phyloP scores from a whole-genome alignment of 1,140 invertebrate genomes.

The Zaprionus taronus region DNA sequence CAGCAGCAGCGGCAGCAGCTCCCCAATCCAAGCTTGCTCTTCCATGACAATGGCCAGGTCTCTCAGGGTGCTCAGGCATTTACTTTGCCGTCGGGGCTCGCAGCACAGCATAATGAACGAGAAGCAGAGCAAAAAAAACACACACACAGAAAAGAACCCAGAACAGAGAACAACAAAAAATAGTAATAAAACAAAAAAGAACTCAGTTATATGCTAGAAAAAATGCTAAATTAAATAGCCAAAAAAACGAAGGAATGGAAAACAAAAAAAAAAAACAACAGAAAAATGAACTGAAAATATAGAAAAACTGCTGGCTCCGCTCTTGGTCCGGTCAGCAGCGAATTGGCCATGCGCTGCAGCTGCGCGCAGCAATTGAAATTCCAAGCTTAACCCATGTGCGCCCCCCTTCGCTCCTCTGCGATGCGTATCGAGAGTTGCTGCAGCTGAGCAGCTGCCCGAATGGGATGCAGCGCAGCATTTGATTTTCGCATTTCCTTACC shows the following conservation, averaged over 20 bases:
- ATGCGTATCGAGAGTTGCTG: background rate
- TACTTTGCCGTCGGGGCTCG: slow-evolving; percentile 77
- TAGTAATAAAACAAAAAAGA: slow-evolving; percentile 24
- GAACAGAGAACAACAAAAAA: background rate
- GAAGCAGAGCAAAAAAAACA: slow-evolving; percentile 55
- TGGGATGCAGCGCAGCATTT: slow-evolving; percentile 61
- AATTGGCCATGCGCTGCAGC: slow-evolving; percentile 57
- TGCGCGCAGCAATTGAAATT: slow-evolving; percentile 52
- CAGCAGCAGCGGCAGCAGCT: background rate
- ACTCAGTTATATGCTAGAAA: slow-evolving; percentile 71
- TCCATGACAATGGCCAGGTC: slow-evolving; percentile 76
- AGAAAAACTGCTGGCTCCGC: slow-evolving; percentile 20
- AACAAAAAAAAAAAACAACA: slow-evolving; percentile 23
- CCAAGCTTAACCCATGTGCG: slow-evolving; percentile 42
- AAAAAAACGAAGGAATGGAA: slow-evolving; percentile 48
- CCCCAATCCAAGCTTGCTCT: slow-evolving; percentile 9
- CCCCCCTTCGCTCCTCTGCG: background rate
- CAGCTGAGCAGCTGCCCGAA: slow-evolving; percentile 31
- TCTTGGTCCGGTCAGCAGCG: slow-evolving; percentile 34
- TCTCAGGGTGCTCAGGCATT: slow-evolving; percentile 71
- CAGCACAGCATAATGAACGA: slow-evolving; percentile 79
- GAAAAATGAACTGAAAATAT: slow-evolving; percentile 36
- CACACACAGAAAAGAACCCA: slow-evolving; percentile 30
- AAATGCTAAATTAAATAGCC: slow-evolving; percentile 81
- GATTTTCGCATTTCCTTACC: slow-evolving; percentile 76